Evolutionary conservation across 2,113 vertebrate species (phyloP).

Genomic region (Colinus virginianus): DNA sequence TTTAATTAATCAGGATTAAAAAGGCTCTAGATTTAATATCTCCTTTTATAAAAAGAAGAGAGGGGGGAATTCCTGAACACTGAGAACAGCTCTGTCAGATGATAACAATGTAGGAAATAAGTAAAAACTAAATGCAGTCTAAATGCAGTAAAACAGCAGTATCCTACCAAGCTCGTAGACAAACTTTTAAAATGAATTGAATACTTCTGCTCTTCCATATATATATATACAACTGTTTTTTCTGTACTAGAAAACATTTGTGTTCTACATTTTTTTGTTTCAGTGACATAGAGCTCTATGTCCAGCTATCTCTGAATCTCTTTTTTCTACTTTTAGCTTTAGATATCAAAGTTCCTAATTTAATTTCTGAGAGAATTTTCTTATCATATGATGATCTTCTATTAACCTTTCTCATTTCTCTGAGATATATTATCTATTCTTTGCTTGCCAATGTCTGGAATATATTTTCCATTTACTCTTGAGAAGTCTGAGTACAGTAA

Average conservation of each 20-base stretch:
- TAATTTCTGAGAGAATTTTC: background rate
- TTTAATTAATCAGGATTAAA: background rate
- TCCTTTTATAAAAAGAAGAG: background rate
- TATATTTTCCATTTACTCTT: conserved; percentile 32
- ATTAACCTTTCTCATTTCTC: conserved; percentile 29
- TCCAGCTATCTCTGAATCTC: background rate
- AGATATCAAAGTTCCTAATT: conserved; percentile 9
- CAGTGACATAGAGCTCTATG: background rate
- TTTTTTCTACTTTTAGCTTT: conserved; percentile 43
- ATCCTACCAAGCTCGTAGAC: background rate
- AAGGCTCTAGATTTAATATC: background rate
- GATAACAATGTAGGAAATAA: background rate
- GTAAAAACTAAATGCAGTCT: background rate
- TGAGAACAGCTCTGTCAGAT: background rate
- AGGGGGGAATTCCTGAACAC: fast-evolving
- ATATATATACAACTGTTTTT: background rate
- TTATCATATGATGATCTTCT: conserved; percentile 16
- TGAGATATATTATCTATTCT: conserved; percentile 42
- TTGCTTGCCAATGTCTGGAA: conserved; percentile 39
- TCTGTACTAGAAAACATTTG: background rate
- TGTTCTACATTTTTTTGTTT: background rate
- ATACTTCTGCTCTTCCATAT: background rate
- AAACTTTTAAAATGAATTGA: background rate
- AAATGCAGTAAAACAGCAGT: background rate
- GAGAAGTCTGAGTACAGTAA: background rate